Conservation (phyloP, 2,113 vertebrate species). For the Siniperca chuatsi region DNA sequence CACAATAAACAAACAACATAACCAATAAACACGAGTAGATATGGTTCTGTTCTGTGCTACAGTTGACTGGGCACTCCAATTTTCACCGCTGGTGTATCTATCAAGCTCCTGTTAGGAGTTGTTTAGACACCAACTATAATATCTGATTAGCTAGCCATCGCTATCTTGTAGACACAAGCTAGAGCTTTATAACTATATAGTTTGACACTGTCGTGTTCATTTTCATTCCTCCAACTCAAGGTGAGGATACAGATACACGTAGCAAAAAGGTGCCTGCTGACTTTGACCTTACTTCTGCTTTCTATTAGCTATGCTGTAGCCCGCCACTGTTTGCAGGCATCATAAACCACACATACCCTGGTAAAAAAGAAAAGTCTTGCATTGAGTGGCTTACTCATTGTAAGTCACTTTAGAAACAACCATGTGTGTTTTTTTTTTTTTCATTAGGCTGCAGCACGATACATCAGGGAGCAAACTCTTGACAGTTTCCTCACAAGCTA, state of each 20-base stretch:
- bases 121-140: neutral
- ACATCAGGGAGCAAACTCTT: slow-evolving; percentile 25
- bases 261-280: neutral
- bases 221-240: neutral
- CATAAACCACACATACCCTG: too few species aligned
- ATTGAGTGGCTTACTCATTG: neutral
- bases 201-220: neutral
- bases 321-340: too few species aligned
- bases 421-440: neutral
- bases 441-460: slow-evolving; percentile 10
- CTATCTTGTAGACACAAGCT: neutral
- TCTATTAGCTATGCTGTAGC: neutral
- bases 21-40: neutral
- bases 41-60: neutral
- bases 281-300: neutral
- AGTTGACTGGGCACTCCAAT: too few species aligned
- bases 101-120: neutral
- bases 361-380: neutral
- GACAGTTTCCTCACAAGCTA: slow-evolving; percentile 28
- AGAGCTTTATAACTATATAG: neutral
- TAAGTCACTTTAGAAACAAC: slow-evolving; percentile 1
- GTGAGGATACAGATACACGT: too few species aligned
- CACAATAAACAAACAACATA: neutral
- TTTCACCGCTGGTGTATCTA: neutral
- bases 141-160: neutral